Evolutionary conservation across 1,140 invertebrate genomes (phyloP).

Genomic region (Calliphora vicina): DNA sequence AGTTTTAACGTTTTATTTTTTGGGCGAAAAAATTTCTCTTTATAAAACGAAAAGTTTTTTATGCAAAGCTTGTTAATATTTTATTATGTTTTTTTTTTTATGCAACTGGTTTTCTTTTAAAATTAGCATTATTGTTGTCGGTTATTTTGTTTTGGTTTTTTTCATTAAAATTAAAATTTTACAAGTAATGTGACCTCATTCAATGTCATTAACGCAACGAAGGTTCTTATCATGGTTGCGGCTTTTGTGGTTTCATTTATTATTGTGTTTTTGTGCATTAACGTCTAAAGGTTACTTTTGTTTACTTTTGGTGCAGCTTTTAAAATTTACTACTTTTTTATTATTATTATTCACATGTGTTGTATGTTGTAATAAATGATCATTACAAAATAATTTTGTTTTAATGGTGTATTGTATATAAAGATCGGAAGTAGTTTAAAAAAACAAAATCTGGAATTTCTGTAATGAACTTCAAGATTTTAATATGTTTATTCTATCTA

Average conservation of each 20-base stretch:
- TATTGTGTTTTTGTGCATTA: not conserved
- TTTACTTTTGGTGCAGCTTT: not conserved
- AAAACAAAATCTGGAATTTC: no score
- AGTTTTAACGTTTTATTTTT: not conserved
- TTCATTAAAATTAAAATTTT: not conserved
- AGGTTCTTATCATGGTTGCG: slow-evolving; percentile 2
- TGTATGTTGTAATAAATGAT: not conserved
- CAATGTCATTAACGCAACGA: not conserved
- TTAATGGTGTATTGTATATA: not conserved
- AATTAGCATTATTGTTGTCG: not conserved
- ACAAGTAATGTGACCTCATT: not conserved
- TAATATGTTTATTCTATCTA: no score
- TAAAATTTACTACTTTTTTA: not conserved
- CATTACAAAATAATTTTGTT: not conserved
- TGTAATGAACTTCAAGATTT: no score
- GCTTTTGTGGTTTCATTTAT: not conserved
- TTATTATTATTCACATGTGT: not conserved
- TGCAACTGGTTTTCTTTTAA: not conserved
- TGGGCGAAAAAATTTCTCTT: not conserved
- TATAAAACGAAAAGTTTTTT: not conserved
- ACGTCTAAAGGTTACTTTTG: not conserved
- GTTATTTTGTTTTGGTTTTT: not conserved
- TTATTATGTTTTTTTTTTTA: not conserved
- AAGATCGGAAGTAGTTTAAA: not conserved
- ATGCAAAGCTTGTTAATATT: not conserved